A percentile compares a stretch with the other conserved stretches of the same genome.
Evolutionary conservation across 2,888 invertebrate genomes (phyloP).

Genomic region (Yponomeuta evonymella): DNA sequence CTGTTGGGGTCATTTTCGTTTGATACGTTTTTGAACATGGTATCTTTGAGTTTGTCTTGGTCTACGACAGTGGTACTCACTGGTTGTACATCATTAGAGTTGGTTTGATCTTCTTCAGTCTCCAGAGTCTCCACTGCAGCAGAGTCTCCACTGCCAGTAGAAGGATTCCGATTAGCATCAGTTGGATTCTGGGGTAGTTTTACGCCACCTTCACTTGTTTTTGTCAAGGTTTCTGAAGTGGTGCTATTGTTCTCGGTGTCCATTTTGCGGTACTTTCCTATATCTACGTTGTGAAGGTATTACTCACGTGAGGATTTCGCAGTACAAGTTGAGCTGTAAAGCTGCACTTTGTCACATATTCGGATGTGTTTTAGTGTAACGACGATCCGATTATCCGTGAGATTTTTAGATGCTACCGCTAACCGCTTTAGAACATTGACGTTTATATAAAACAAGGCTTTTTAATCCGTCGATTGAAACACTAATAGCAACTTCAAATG

Average conservation of each 20-base stretch:
- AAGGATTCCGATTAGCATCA: background rate
- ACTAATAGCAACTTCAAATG: background rate
- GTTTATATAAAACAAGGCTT: background rate
- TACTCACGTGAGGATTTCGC: background rate
- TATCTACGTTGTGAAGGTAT: background rate
- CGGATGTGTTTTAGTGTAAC: background rate
- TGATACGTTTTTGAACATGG: background rate
- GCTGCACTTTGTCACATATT: background rate
- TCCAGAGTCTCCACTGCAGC: background rate
- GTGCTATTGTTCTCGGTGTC: background rate
- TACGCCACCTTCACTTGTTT: background rate
- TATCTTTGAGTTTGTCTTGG: slow-evolving; percentile 9
- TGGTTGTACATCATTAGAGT: background rate
- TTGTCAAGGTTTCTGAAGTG: background rate
- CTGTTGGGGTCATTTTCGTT: slow-evolving; percentile 17
- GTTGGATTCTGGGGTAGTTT: background rate
- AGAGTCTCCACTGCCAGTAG: slow-evolving; percentile 8
- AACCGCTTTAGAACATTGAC: background rate
- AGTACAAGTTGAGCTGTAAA: background rate
- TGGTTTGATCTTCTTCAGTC: slow-evolving; percentile 17
- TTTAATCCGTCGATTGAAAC: background rate
- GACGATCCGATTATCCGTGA: background rate
- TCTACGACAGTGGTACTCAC: background rate
- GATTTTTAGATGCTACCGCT: background rate
- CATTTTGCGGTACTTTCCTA: background rate